Evolutionary conservation across 2,113 vertebrate genomes (phyloP).

Genomic region (Plestiodon gilberti): DNA sequence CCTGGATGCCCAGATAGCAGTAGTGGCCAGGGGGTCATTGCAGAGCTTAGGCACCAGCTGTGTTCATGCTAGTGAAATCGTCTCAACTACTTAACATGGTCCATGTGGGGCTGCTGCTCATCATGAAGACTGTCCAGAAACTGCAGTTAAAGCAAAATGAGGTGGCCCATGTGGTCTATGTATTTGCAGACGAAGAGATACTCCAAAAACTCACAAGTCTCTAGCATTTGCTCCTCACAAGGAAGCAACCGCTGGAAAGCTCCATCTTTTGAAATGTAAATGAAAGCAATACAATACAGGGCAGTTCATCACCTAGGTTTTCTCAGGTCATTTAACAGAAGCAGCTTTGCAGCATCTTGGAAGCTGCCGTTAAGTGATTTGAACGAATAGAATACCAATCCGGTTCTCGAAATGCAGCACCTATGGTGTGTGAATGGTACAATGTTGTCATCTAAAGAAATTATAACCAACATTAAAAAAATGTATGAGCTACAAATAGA

Average conservation of each 20-base stretch:
- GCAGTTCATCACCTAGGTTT: neutral
- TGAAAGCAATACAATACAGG: neutral
- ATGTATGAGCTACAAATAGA: constrained; percentile 14
- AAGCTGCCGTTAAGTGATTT: neutral
- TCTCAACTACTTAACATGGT: too few relatives aligned
- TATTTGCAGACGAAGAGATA: neutral
- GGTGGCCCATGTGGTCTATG: too few relatives aligned
- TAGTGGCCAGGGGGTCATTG: too few relatives aligned
- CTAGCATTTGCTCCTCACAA: neutral
- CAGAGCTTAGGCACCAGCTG: too few relatives aligned
- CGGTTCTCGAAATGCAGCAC: neutral
- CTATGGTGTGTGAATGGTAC: neutral
- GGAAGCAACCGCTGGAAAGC: too few relatives aligned
- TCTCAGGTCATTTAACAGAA: neutral
- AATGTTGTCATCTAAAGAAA: neutral
- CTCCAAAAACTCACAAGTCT: neutral
- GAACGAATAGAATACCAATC: neutral
- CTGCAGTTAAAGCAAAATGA: too few relatives aligned
- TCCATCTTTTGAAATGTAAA: neutral
- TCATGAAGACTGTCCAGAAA: too few relatives aligned
- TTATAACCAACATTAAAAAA: neutral
- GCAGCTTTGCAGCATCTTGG: neutral
- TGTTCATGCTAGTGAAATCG: too few relatives aligned
- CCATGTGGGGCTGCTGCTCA: too few relatives aligned
- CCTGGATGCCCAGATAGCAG: too few relatives aligned